Base-by-base conservation (phyloP, 1,140 invertebrate genomes). In the Mya arenaria region DNA sequence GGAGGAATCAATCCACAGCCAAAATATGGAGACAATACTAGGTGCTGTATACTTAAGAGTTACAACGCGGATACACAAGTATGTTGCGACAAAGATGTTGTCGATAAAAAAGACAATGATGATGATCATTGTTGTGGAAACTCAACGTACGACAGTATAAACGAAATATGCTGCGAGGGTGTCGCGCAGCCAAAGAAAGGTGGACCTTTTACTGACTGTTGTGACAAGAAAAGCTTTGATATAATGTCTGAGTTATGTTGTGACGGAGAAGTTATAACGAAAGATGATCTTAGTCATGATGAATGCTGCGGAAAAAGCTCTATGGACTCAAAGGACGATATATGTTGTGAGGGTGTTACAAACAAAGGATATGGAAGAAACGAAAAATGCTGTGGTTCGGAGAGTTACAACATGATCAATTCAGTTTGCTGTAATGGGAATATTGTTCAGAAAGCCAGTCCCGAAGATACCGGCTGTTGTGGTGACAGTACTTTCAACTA, bases 91-190 rank as follows among this genome's bases (percentile, higher is more conserved):
- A 36, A 66, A 36, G 44, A 63, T 36, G 37, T 68, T 0, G 19
- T 39, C 32, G 39, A 52, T 23, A 78, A 78, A 63, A 41, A 52
- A 37, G 37, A 66, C 19, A 1, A 39, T n/a, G 30, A 28, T 60
- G 72, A 74, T 36, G 72, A 74, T 41, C n/a, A 36, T 1, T 74
- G 72, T 44, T 74, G 72, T 41, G 72, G 56, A 23, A 73, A 73
- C 2, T 37, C n/a, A 19, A 36, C 71, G 15, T 56, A 30, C n/a
- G 71, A 73, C 44, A 55, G n/a, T 15, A 30, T 17, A 6, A 58
- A 25, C 4, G 71, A 73, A 58, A 73, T 73, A 15, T 74, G 72
- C 34, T 74, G 72, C 41, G 37, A 60, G 41, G 72, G 72, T 28
- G 36, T 34, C 15, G 30, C 32, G n/a, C 28, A 60, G 17, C 56